Percentiles rank a stretch among this genome's conserved stretches.
Evolutionary conservation across 2,888 invertebrate genomes (phyloP).

Genomic region (Tiphia femorata): DNA sequence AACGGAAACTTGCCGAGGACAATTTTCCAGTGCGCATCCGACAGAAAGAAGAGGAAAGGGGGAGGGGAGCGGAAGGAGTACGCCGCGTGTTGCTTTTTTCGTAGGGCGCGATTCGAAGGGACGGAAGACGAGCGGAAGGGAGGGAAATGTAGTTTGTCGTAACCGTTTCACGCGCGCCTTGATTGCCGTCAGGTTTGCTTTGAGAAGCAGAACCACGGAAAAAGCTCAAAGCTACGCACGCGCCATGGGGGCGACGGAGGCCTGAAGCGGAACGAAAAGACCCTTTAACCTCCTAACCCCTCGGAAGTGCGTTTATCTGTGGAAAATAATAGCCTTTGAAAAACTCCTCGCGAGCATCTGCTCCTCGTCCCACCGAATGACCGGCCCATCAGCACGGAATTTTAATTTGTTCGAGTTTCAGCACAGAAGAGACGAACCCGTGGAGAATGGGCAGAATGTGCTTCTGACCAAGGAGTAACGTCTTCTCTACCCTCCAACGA

Average conservation of each 20-base stretch:
- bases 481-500: no score
- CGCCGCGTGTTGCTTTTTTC: no score
- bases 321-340: slow-evolving; percentile 1
- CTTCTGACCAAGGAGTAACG: no score
- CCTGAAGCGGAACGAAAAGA: background rate
- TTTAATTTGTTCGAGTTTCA: no score
- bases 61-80: background rate
- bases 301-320: background rate
- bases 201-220: slow-evolving; percentile 19
- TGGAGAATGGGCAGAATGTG: no score
- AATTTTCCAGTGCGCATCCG: slow-evolving; percentile 2
- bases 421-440: no score
- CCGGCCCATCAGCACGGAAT: no score
- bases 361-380: no score
- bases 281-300: slow-evolving; percentile 1
- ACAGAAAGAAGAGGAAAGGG: background rate
- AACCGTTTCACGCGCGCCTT: slow-evolving; percentile 17
- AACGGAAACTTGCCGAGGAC: background rate
- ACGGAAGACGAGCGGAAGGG: no score
- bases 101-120: no score
- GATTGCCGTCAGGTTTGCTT: slow-evolving; percentile 15
- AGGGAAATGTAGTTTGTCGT: slow-evolving; percentile 2
- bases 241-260: background rate
- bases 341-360: no score
- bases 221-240: slow-evolving; percentile 9